These are phyloP conservation scores for Brachycybe producta DNA, from an alignment of 2,888 invertebrate species.

Conservation along the genomic window DNA sequence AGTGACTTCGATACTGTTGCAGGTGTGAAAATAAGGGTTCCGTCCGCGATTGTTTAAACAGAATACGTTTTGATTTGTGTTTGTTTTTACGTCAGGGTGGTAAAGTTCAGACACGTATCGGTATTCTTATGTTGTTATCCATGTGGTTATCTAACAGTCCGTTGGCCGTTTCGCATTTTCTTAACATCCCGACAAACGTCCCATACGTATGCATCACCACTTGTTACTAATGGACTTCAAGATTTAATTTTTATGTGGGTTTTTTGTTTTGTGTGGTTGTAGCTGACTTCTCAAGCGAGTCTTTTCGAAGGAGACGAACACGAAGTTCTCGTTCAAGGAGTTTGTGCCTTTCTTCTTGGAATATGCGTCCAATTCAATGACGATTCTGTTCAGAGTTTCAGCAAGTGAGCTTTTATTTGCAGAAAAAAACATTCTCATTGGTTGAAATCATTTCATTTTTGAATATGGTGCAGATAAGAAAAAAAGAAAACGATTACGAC, in stretches of 20 bases:
- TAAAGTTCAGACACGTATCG: conserved; percentile 70
- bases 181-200: conserved; percentile 63
- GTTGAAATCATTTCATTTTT: neutral
- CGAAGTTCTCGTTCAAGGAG: conserved; percentile 72
- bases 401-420: conserved; percentile 37
- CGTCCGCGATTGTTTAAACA: neutral
- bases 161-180: conserved; percentile 65
- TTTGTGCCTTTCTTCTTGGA: conserved; percentile 85
- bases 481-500: too few relatives aligned
- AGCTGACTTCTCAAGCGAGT: conserved; percentile 37
- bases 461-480: too few relatives aligned
- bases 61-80: conserved; percentile 10
- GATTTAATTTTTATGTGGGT: too few relatives aligned
- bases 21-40: conserved; percentile 25
- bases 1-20: conserved; percentile 68
- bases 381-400: conserved; percentile 58
- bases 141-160: conserved; percentile 79
- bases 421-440: neutral
- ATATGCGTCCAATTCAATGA: conserved; percentile 83
- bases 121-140: conserved; percentile 76
- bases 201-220: conserved; percentile 47
- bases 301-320: conserved; percentile 75
- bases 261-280: too few relatives aligned
- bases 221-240: too few relatives aligned
- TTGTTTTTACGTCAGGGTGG: conserved; percentile 40